These are phyloP conservation scores for Callosobruchus maculatus DNA, from an alignment of 2,888 invertebrate species.

Conservation along the genomic window DNA sequence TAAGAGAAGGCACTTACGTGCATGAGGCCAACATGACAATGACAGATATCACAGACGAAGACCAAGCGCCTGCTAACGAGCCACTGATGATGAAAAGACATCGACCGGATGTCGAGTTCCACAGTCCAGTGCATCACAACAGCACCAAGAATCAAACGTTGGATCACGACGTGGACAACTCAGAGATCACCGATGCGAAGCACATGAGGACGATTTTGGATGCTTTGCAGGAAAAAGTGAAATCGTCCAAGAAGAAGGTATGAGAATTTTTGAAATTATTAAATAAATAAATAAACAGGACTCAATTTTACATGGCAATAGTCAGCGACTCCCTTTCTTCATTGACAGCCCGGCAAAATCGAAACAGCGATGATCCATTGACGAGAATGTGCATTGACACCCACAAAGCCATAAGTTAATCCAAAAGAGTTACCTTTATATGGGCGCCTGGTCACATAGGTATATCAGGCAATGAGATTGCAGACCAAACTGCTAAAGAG, in stretches of 20 bases:
- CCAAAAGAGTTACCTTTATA: no score
- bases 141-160: slow-evolving; percentile 26
- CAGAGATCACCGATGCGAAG: slow-evolving; percentile 42
- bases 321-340: no score
- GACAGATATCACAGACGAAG: slow-evolving; percentile 30
- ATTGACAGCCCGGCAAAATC: no score
- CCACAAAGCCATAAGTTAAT: no score
- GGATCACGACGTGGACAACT: slow-evolving; percentile 21
- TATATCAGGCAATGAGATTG: no score
- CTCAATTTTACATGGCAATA: no score
- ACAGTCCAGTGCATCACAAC: slow-evolving; percentile 51
- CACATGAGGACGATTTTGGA: slow-evolving; percentile 38
- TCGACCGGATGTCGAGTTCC: slow-evolving; percentile 60
- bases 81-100: slow-evolving; percentile 64
- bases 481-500: no score
- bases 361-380: no score
- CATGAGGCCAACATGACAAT: slow-evolving; percentile 18
- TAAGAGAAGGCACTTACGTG: slow-evolving; percentile 36
- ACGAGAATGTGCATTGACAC: no score
- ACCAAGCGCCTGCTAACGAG: slow-evolving; percentile 56
- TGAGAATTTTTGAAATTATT: no score
- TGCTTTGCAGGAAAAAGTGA: slow-evolving; percentile 27
- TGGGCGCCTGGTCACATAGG: no score
- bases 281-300: no score
- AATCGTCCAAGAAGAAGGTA: not conserved